Conservation (phyloP, 1,140 invertebrate genomes). For the Lucilia cuprina region DNA sequence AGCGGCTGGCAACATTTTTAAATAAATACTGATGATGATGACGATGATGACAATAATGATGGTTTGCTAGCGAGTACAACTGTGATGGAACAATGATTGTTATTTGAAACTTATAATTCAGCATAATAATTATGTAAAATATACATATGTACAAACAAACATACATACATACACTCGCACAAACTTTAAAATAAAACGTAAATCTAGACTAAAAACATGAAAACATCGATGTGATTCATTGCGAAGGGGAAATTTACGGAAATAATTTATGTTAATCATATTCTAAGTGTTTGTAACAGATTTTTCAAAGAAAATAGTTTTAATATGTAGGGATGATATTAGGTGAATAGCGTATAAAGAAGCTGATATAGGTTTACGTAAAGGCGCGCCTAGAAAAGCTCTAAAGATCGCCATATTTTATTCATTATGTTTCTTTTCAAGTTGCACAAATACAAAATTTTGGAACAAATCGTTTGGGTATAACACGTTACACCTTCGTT, state of each 20-base stretch:
- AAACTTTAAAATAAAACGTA: background rate
- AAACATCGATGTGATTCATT: background rate
- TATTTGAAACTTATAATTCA: constrained; percentile 6
- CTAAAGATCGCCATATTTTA: no score
- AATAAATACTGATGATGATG: background rate
- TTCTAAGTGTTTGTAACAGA: background rate
- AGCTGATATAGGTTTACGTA: no score
- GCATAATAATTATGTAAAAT: constrained; percentile 13
- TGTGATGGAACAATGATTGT: background rate
- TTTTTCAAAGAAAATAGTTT: background rate
- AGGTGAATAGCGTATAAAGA: no score
- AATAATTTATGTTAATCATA: background rate
- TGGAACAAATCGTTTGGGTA: no score
- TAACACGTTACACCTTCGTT: no score
- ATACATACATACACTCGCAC: background rate
- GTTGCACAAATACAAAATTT: no score
- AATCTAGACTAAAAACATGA: background rate
- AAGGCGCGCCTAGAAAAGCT: no score
- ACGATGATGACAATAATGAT: background rate
- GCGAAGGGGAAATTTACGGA: background rate
- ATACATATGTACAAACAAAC: background rate
- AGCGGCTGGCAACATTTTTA: background rate
- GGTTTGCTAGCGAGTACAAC: background rate
- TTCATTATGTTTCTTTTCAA: no score
- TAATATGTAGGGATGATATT: no score